Percentiles rank a stretch among this genome's conserved stretches.
Evolutionary conservation across 2,888 invertebrate genomes (phyloP).

Genomic region (Lepeophtheirus nordmannii): DNA sequence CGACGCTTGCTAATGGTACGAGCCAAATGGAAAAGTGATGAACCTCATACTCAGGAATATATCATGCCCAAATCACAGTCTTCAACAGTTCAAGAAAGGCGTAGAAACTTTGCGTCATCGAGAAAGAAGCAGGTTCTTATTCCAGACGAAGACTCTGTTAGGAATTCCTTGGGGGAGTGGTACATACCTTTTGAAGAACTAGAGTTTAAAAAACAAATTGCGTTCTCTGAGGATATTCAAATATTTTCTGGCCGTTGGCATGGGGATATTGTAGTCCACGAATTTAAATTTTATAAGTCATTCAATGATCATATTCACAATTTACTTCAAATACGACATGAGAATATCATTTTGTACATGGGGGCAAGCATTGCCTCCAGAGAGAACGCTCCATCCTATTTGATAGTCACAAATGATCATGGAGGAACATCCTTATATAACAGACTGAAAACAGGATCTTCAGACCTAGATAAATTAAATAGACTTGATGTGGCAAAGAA

Average conservation of each 20-base stretch:
- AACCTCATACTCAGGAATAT: background rate
- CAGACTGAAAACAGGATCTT: conserved; percentile 29
- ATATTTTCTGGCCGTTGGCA: conserved; percentile 34
- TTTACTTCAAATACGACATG: conserved; percentile 36
- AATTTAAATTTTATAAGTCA: conserved; percentile 30
- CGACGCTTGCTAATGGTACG: background rate
- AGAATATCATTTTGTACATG: conserved; percentile 38
- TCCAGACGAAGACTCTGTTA: background rate
- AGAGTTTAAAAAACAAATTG: conserved; percentile 26
- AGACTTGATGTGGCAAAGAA: conserved; percentile 33
- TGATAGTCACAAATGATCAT: conserved; percentile 29
- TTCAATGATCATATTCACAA: conserved; percentile 32
- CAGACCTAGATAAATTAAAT: conserved; percentile 31
- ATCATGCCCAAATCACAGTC: background rate
- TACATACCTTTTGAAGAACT: conserved; percentile 28
- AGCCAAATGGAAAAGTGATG: background rate
- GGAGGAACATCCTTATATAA: conserved; percentile 35
- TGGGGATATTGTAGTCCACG: conserved; percentile 36
- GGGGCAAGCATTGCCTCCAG: conserved; percentile 35
- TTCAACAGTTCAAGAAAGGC: background rate
- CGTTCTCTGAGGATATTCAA: background rate
- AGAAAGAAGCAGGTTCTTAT: background rate
- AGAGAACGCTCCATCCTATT: conserved; percentile 26
- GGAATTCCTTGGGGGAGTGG: conserved; percentile 27
- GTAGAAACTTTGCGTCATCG: background rate